Conservation (phyloP, 2,888 invertebrate species). For the Sphaerophoria taeniata region DNA sequence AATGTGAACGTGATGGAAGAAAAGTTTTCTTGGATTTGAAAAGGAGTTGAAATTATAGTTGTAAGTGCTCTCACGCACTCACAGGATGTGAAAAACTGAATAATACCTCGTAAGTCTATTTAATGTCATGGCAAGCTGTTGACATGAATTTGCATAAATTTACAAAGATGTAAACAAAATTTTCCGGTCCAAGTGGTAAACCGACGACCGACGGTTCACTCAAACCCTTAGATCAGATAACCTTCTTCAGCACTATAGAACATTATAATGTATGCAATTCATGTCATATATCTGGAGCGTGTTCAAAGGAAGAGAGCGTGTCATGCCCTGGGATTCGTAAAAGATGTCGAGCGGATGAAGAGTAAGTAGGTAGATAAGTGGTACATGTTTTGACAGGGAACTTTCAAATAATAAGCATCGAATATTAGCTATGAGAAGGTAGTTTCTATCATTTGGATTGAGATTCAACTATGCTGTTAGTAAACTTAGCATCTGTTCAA, state of each 20-base stretch:
- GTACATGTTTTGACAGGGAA: too few relatives aligned
- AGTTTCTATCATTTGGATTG: too few relatives aligned
- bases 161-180: constrained; percentile 53
- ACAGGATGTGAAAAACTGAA: neutral
- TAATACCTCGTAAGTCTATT: constrained; percentile 56
- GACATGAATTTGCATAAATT: constrained; percentile 60
- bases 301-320: too few relatives aligned
- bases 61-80: constrained; percentile 3
- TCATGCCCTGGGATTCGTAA: too few relatives aligned
- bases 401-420: too few relatives aligned
- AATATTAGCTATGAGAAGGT: too few relatives aligned
- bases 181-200: constrained; percentile 45
- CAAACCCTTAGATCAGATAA: constrained; percentile 14
- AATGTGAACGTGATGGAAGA: constrained; percentile 37
- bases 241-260: neutral
- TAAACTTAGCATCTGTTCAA: too few relatives aligned
- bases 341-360: too few relatives aligned
- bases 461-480: too few relatives aligned
- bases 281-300: too few relatives aligned
- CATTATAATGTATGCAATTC: constrained; percentile 56
- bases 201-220: constrained; percentile 39
- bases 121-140: constrained; percentile 44
- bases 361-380: too few relatives aligned
- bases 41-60: constrained; percentile 36
- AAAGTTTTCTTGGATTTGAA: constrained; percentile 25